Evolutionary conservation across 1,140 invertebrate genomes (phyloP).

Genomic region (Trichomalopsis sarcophagae): DNA sequence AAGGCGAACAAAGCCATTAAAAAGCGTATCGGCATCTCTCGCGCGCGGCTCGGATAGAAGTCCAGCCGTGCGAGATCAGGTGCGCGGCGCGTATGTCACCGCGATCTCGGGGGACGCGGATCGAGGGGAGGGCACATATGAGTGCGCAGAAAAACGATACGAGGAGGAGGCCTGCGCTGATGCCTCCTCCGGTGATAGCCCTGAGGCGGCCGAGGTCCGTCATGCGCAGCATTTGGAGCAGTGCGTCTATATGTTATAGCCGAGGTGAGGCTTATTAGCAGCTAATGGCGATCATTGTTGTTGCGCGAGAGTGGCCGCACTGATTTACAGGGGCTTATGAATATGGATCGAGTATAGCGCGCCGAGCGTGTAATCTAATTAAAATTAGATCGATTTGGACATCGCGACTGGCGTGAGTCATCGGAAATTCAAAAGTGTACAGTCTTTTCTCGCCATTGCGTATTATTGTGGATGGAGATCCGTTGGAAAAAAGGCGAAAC

Average conservation of each 20-base stretch:
- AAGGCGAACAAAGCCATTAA: neutral
- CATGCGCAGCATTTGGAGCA: neutral
- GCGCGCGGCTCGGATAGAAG: no score
- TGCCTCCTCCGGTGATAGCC: conserved; percentile 58
- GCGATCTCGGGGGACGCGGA: neutral
- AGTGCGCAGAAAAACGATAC: conserved; percentile 54
- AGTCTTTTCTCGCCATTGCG: no score
- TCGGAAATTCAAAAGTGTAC: no score
- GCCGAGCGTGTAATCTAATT: no score
- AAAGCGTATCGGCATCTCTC: neutral
- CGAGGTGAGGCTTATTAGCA: neutral
- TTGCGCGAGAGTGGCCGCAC: no score
- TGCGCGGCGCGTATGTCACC: neutral
- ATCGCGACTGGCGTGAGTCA: no score
- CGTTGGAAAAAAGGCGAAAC: no score
- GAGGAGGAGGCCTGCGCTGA: neutral
- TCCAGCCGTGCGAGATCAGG: neutral
- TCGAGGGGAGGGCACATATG: conserved; percentile 50
- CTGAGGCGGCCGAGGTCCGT: conserved; percentile 57
- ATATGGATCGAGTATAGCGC: no score
- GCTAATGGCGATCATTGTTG: neutral
- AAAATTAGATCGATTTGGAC: no score
- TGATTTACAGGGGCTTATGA: no score
- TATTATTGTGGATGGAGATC: no score
- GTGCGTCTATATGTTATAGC: no score